These are phyloP conservation scores for Chloebia gouldiae DNA, from an alignment of 2,113 vertebrate genomes.

Conservation along the genomic window DNA sequence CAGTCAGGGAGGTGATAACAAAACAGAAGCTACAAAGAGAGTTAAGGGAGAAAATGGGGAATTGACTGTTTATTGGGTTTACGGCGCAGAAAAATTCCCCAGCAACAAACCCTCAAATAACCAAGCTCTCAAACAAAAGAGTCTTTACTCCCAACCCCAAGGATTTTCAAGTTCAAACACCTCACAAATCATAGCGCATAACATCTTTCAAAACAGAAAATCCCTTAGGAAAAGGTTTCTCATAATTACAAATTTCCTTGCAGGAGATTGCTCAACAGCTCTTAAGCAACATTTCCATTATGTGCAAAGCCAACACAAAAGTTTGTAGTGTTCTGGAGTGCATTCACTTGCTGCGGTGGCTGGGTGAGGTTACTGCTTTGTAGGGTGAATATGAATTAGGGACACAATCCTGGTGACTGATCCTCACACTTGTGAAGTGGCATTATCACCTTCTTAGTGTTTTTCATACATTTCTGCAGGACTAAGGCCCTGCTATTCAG, in stretches of 20 bases:
- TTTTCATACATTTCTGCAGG: not conserved
- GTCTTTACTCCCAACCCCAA: not conserved
- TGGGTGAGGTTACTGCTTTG: not conserved
- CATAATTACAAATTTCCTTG: constrained; percentile 53
- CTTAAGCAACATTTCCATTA: constrained; percentile 50
- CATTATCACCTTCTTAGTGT: not conserved
- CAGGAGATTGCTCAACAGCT: constrained; percentile 56
- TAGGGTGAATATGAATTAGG: not conserved
- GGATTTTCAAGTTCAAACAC: constrained; percentile 2
- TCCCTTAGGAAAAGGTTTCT: constrained; percentile 59
- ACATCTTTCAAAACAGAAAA: constrained; percentile 50
- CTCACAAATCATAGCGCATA: not conserved
- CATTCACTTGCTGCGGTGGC: not conserved
- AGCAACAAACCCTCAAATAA: not conserved
- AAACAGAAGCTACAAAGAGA: not conserved
- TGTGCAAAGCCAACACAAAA: constrained; percentile 39
- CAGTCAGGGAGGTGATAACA: not conserved
- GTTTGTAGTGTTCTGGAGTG: not conserved
- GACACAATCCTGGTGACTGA: not conserved
- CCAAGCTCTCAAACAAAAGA: not conserved
- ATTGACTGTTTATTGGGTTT: not conserved
- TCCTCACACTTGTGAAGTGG: not conserved
- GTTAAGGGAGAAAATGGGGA: not conserved
- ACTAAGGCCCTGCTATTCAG: not conserved
- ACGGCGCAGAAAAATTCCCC: not conserved